Evolutionary conservation across 2,113 vertebrate species (phyloP), one percentile per base, ranked within the genome.

Genomic region (Leucosticte australis): DNA sequence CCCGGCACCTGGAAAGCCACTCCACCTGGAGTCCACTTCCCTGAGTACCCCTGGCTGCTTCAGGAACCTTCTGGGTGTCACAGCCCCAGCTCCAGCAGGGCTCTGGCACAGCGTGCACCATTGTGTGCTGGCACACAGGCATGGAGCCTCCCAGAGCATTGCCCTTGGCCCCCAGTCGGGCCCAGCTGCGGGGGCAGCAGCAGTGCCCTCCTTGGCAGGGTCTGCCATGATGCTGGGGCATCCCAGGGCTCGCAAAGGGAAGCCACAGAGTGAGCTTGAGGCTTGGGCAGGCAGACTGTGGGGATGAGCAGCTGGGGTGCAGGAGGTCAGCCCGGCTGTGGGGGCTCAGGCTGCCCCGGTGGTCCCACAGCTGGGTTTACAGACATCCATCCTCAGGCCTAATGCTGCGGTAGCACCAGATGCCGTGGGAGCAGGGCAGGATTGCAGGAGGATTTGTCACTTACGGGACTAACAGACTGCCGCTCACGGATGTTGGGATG

Each of bases 81-180:
- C 39, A 59, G 70, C 41, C 39, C n/a, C 56, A 30, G 52, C 44
- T 79, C 35, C 31, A 11, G 11, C 42, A 15, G 37, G 53, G 16
- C 57, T 64, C 18, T 31, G 59, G 57, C 65, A 65, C 41, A 62
- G 2, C 0, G 0, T 41, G 27, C 10, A 4, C 57, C 0, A 11
- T 39, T 0, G 0, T 2, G 4, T 73, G 59, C 50, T 1, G 14
- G 24, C 65, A 16, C 15, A 5, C 10, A 3, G 47, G 23, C 39
- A 4, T 7, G 14, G 74, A 82, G 42, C 79, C 27, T 33, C 50
- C n/a, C 24, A 15, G 31, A 7, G 26, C 50, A 2, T 23, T 3
- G 2, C 15, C 30, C 33, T 50, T 3, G 3, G 13, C 6, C 4
- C n/a, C 6, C 17, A 49, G 47, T 49, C 0, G 0, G 13, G 18